phyloP scores from a whole-genome alignment of 2,113 vertebrate genomes.

The Dromaius novaehollandiae region DNA sequence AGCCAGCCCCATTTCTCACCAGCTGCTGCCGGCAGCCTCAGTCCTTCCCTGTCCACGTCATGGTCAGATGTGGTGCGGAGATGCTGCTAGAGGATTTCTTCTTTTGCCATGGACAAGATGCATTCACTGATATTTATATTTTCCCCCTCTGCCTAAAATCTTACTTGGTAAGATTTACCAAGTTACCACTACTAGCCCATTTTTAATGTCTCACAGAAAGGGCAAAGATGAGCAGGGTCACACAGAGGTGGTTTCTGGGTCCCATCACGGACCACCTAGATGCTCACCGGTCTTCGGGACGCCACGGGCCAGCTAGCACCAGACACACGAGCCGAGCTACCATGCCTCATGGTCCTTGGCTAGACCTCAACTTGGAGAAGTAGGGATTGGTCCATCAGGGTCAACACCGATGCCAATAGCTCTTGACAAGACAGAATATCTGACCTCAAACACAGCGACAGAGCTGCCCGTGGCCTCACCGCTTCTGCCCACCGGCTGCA shows the following conservation, averaged over 20 bases:
- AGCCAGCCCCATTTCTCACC: neutral
- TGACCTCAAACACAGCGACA: neutral
- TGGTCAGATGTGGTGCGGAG: neutral
- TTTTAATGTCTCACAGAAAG: neutral
- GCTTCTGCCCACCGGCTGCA: neutral
- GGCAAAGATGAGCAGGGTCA: neutral
- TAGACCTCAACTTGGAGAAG: neutral
- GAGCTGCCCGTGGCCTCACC: neutral
- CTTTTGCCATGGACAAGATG: neutral
- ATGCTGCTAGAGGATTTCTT: neutral
- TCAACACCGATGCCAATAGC: neutral
- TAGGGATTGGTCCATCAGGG: neutral
- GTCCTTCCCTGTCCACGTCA: too few species aligned
- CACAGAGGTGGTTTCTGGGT: too few species aligned
- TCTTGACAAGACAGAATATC: neutral
- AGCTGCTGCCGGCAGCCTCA: neutral
- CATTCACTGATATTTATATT: neutral
- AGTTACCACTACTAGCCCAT: too few species aligned
- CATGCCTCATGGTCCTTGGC: neutral
- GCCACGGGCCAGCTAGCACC: neutral
- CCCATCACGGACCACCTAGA: rapidly evolving
- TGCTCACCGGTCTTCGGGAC: neutral
- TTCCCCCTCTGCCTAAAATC: neutral
- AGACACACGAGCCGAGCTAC: neutral
- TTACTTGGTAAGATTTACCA: too few species aligned